These are phyloP conservation scores for Molossus molossus DNA, from an alignment of 2,797 vertebrate genomes.

Conservation along the genomic window DNA sequence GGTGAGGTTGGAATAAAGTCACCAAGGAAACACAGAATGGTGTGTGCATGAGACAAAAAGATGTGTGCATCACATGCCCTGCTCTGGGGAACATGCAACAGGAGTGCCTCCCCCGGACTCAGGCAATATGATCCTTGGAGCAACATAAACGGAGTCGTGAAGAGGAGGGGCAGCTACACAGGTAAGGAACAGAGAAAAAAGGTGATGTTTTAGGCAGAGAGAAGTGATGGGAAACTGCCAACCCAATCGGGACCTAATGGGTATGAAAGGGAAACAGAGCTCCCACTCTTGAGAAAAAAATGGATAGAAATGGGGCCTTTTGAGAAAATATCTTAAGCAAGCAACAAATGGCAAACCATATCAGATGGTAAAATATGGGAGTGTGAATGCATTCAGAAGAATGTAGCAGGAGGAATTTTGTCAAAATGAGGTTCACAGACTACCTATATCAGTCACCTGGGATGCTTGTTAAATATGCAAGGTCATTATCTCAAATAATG, in stretches of 20 bases:
- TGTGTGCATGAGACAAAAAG: accelerated
- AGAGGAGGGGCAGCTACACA: not conserved
- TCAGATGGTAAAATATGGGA: not conserved
- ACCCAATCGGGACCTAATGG: not conserved
- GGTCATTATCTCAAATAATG: not conserved
- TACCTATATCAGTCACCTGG: not conserved
- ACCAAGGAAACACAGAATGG: not conserved
- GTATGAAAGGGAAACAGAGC: not conserved
- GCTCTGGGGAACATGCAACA: too few relatives aligned
- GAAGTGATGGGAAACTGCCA: not conserved
- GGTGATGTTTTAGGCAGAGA: not conserved
- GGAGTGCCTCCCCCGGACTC: not conserved
- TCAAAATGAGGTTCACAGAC: not conserved
- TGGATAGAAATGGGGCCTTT: not conserved
- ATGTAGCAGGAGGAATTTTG: not conserved
- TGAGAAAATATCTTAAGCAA: not conserved
- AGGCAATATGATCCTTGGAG: not conserved
- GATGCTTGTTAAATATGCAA: not conserved
- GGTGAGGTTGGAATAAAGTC: not conserved
- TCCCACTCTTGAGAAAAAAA: slow-evolving; percentile 1
- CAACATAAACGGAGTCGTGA: not conserved
- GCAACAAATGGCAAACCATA: not conserved
- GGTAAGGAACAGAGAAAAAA: not conserved
- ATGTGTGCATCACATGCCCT: not conserved
- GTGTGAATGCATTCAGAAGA: not conserved